These are phyloP conservation scores for Trissolcus basalis DNA, from an alignment of 1,140 invertebrate species.

Conservation along the genomic window DNA sequence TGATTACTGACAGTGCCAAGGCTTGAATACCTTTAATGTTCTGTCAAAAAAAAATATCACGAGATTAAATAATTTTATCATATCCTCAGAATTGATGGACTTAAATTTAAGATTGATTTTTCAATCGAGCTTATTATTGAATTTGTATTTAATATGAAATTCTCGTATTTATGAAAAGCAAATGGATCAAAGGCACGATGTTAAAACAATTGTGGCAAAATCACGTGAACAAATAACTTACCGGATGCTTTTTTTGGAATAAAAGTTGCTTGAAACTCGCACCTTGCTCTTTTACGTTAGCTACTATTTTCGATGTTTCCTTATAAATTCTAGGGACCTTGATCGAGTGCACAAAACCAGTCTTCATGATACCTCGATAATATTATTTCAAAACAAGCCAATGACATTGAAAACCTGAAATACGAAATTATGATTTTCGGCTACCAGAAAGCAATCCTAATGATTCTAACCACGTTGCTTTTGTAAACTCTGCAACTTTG, in stretches of 20 bases:
- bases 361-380: conserved; percentile 59
- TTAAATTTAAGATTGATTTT: neutral
- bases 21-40: conserved; percentile 77
- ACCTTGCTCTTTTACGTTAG: conserved; percentile 81
- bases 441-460: too few relatives aligned
- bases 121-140: neutral
- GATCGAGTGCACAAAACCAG: conserved; percentile 81
- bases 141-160: too few relatives aligned
- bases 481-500: too few relatives aligned
- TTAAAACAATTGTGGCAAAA: neutral
- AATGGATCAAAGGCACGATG: conserved; percentile 25
- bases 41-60: conserved; percentile 50
- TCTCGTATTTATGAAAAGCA: conserved; percentile 46
- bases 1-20: conserved; percentile 83
- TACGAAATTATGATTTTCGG: neutral
- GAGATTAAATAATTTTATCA: conserved; percentile 18
- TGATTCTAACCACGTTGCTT: neutral
- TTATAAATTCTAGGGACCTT: conserved; percentile 88
- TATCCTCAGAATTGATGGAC: too few relatives aligned
- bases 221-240: conserved; percentile 64
- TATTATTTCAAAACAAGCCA: conserved; percentile 2
- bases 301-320: conserved; percentile 81
- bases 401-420: conserved; percentile 17
- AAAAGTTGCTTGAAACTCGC: conserved; percentile 84
- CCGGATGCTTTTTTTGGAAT: conserved; percentile 81